These are phyloP conservation scores for Drosophila nannoptera DNA, from an alignment of 1,140 invertebrate species.

Conservation along the genomic window DNA sequence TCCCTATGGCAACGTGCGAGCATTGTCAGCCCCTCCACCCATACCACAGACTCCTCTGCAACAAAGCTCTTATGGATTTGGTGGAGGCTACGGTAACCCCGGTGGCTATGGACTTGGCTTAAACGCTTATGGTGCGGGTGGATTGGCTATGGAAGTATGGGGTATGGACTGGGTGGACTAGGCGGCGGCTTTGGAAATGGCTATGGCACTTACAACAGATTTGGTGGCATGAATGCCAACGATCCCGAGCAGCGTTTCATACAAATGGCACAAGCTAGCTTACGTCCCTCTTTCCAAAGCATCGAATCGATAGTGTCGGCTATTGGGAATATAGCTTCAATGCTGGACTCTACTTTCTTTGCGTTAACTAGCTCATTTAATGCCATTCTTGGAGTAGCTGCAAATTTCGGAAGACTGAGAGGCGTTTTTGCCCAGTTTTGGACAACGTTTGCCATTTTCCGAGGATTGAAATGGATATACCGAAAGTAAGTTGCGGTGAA, in stretches of 20 bases:
- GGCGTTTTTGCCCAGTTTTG: slow-evolving; percentile 90
- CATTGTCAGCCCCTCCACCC: slow-evolving; percentile 58
- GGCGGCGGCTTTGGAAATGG: slow-evolving; percentile 61
- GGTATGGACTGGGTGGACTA: slow-evolving; percentile 48
- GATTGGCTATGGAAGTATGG: slow-evolving; percentile 39
- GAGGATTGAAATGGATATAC: slow-evolving; percentile 89
- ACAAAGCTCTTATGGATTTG: slow-evolving; percentile 40
- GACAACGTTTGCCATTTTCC: slow-evolving; percentile 89
- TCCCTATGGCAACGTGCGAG: slow-evolving; percentile 69
- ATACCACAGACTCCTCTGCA: slow-evolving; percentile 60
- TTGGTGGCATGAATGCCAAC: slow-evolving; percentile 79
- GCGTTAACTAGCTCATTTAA: slow-evolving; percentile 96
- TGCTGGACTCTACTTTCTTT: slow-evolving; percentile 97
- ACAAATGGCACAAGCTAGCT: slow-evolving; percentile 93
- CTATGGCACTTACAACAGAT: slow-evolving; percentile 79
- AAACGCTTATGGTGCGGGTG: slow-evolving; percentile 36
- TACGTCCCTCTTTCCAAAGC: slow-evolving; percentile 94
- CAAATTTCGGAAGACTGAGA: slow-evolving; percentile 92
- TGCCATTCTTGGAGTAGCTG: slow-evolving; percentile 95
- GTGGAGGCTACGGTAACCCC: slow-evolving; percentile 34
- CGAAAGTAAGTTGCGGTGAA: slow-evolving; percentile 80
- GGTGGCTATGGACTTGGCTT: slow-evolving; percentile 34
- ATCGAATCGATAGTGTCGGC: slow-evolving; percentile 95
- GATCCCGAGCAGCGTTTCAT: slow-evolving; percentile 84
- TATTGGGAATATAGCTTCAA: slow-evolving; percentile 95